Evolutionary conservation across 2,888 invertebrate species (phyloP).

Genomic region (Drosophila eohydei): DNA sequence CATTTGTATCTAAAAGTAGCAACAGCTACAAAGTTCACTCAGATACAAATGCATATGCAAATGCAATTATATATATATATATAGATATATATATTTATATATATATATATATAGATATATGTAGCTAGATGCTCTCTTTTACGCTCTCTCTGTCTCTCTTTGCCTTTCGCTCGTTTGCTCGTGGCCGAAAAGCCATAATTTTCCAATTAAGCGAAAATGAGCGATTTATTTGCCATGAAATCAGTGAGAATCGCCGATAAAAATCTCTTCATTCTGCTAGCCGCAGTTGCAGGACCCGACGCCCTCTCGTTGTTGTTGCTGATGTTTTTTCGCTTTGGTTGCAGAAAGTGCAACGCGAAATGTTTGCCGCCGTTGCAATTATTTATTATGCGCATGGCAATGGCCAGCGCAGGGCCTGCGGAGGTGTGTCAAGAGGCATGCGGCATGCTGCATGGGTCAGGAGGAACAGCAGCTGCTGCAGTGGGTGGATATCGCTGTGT

Average conservation of each 20-base stretch:
- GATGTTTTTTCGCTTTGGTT: conserved; percentile 66
- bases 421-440: conserved; percentile 35
- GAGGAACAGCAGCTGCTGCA: conserved; percentile 45
- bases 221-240: conserved; percentile 86
- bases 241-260: conserved; percentile 85
- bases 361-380: conserved; percentile 79
- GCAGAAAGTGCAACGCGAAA: conserved; percentile 76
- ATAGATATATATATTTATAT: not conserved
- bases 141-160: not conserved
- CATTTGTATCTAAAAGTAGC: conserved; percentile 46
- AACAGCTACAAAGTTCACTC: conserved; percentile 36
- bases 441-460: conserved; percentile 29
- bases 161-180: conserved; percentile 19
- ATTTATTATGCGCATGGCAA: conserved; percentile 76
- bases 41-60: conserved; percentile 46
- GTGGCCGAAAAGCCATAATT: conserved; percentile 83
- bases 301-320: conserved; percentile 35
- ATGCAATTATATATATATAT: conserved; percentile 35
- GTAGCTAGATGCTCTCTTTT: conserved; percentile 1
- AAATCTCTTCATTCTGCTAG: conserved; percentile 84
- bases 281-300: conserved; percentile 47
- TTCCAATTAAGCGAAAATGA: conserved; percentile 85
- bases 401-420: conserved; percentile 52
- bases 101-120: too few species aligned
- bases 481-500: conserved; percentile 49